Evolutionary conservation across 37 sponge, comb jelly and placozoan species (phyloP).

Genomic region (Oopsacas minuta): DNA sequence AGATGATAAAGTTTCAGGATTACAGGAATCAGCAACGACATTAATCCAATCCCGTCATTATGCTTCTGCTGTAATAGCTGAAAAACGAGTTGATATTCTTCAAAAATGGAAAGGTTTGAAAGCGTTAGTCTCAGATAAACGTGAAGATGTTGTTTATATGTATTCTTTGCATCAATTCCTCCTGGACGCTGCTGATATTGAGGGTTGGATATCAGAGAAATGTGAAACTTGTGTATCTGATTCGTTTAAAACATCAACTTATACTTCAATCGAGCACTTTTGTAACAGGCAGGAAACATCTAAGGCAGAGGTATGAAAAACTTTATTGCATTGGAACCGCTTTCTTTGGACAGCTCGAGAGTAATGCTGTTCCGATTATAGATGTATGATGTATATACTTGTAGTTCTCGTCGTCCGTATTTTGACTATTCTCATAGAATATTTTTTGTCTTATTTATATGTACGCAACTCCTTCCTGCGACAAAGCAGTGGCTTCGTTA

Average conservation of each 20-base stretch:
- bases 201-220: not conserved
- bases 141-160: not conserved
- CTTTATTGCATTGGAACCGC: too few species aligned
- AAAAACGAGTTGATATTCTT: not conserved
- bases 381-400: too few species aligned
- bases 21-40: not conserved
- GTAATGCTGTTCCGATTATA: too few species aligned
- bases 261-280: not conserved
- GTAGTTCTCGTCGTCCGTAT: too few species aligned
- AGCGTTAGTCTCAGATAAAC: not conserved
- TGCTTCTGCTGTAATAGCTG: not conserved
- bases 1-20: not conserved
- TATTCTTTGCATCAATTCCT: not conserved
- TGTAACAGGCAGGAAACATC: not conserved
- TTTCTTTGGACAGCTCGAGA: too few species aligned
- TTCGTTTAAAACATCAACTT: not conserved
- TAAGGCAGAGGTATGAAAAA: not conserved
- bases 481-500: too few species aligned
- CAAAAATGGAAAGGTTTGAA: not conserved
- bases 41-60: not conserved
- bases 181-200: not conserved
- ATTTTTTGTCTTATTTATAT: too few species aligned
- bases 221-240: not conserved
- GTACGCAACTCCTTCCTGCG: too few species aligned
- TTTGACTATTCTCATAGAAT: too few species aligned